Percentiles rank a stretch among this genome's conserved stretches.
phyloP scores from a whole-genome alignment of 53 echinoderm and acorn worm genomes.

The Astropecten irregularis region DNA sequence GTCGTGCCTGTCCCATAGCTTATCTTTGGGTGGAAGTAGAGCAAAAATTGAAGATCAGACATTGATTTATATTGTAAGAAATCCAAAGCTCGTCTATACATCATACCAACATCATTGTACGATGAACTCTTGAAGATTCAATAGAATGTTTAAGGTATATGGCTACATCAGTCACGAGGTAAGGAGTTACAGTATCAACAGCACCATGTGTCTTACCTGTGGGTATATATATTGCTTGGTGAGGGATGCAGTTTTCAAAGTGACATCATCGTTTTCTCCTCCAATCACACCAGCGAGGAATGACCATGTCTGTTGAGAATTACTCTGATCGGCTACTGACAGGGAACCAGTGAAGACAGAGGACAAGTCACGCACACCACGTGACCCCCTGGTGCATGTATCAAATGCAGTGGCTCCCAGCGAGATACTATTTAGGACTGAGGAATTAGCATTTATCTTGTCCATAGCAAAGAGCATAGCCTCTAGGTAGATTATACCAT shows the following conservation, averaged over 20 bases:
- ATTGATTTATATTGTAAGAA: too few species aligned
- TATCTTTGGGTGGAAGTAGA: background rate
- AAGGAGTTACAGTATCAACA: background rate
- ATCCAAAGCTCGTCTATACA: too few species aligned
- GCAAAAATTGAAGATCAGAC: background rate
- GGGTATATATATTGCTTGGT: slow-evolving; percentile 71
- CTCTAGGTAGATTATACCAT: slow-evolving; percentile 75
- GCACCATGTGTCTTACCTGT: slow-evolving; percentile 51
- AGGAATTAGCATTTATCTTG: slow-evolving; percentile 60
- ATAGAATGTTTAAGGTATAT: too few species aligned
- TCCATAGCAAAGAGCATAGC: slow-evolving; percentile 83
- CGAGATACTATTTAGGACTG: slow-evolving; percentile 65
- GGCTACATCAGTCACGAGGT: too few species aligned
- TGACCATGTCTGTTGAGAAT: slow-evolving; percentile 32
- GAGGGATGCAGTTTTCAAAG: slow-evolving; percentile 34
- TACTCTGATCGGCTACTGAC: background rate
- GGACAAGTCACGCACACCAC: slow-evolving; percentile 71
- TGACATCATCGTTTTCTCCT: slow-evolving; percentile 59
- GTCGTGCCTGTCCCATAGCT: background rate
- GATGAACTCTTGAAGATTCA: too few species aligned
- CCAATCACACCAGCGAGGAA: slow-evolving; percentile 74
- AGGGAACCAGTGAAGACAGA: slow-evolving; percentile 57
- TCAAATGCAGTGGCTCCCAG: slow-evolving; percentile 80
- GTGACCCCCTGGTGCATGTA: slow-evolving; percentile 70
- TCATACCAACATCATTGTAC: too few species aligned